Conservation (phyloP, 1,140 invertebrate genomes). For the Drosophila sechellia region DNA sequence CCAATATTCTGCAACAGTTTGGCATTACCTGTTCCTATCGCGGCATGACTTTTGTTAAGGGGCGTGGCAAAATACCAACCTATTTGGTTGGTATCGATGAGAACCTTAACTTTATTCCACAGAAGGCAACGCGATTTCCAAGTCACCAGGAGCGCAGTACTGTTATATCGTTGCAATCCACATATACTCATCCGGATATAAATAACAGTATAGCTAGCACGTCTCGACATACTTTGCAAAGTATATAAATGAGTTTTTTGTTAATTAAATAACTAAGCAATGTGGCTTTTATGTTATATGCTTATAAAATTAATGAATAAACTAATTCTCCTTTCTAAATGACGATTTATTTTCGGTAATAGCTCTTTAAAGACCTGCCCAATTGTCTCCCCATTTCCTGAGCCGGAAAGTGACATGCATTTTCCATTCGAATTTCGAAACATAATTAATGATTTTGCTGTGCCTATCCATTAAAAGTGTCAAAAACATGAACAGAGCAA, state of each 20-base stretch:
- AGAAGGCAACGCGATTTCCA: not conserved
- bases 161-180: not conserved
- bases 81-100: slow-evolving; percentile 25
- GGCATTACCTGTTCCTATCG: slow-evolving; percentile 35
- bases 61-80: slow-evolving; percentile 26
- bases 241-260: not conserved
- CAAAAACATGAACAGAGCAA: slow-evolving; percentile 57
- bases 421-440: slow-evolving; percentile 63
- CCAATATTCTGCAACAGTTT: slow-evolving; percentile 86
- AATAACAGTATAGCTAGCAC: not conserved
- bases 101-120: not conserved
- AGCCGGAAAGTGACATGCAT: slow-evolving; percentile 59
- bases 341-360: not conserved
- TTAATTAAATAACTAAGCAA: not conserved
- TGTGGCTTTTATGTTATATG: not conserved
- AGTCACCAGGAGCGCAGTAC: not conserved
- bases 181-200: not conserved
- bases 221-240: not conserved
- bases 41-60: slow-evolving; percentile 34
- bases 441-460: slow-evolving; percentile 78
- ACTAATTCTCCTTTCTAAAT: not conserved
- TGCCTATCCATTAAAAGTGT: slow-evolving; percentile 77
- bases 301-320: not conserved
- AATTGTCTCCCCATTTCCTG: not conserved
- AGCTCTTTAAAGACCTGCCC: not conserved